phyloP scores from a whole-genome alignment of 2,113 vertebrate species.

The Clarias gariepinus region DNA sequence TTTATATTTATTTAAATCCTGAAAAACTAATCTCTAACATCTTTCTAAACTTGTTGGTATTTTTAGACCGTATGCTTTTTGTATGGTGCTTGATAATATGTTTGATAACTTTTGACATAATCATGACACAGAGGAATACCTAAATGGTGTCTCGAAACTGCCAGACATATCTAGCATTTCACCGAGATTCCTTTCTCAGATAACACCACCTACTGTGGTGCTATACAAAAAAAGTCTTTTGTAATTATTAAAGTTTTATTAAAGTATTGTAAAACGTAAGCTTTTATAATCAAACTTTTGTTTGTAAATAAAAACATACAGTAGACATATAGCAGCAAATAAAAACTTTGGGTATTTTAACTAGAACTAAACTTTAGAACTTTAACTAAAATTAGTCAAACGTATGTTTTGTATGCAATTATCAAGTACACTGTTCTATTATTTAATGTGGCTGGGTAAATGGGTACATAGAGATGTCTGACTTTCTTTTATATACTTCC shows the following conservation, averaged over 20 bases:
- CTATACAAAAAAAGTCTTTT: background rate
- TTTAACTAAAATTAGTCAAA: background rate
- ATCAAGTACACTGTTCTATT: background rate
- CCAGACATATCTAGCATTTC: constrained; percentile 22
- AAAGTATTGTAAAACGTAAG: background rate
- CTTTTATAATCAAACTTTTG: background rate
- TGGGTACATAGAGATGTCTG: background rate
- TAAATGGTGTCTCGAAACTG: background rate
- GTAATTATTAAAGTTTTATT: background rate
- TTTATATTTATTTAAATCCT: no score
- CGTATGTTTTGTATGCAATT: background rate
- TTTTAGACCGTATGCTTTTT: background rate
- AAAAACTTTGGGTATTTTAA: no score
- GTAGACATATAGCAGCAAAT: no score
- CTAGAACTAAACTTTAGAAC: no score
- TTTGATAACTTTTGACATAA: background rate
- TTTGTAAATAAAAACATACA: background rate
- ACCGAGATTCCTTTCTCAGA: background rate
- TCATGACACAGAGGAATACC: background rate
- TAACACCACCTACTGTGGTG: background rate
- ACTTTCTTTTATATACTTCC: background rate
- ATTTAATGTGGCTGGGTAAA: background rate
- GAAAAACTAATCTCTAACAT: background rate
- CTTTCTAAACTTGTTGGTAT: background rate
- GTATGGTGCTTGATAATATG: no score